Percentiles rank a stretch among this genome's conserved stretches.
Evolutionary conservation across 2,888 invertebrate species (phyloP).

Genomic region (Melanostoma scalare): DNA sequence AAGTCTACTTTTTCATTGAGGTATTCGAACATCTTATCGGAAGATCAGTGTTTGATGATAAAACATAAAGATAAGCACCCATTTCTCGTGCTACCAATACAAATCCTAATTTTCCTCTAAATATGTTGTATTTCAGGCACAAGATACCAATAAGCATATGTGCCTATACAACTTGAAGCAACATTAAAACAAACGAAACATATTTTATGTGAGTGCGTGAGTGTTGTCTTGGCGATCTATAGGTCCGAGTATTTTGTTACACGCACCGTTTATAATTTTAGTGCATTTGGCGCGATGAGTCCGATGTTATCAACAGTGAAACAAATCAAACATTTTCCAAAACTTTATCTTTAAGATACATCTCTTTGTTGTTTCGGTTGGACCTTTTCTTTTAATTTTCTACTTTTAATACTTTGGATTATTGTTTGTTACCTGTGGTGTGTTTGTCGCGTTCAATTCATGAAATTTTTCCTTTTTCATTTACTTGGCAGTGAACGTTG

Average conservation of each 20-base stretch:
- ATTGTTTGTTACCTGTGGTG: constrained; percentile 54
- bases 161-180: constrained; percentile 28
- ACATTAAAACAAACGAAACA: constrained; percentile 33
- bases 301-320: constrained; percentile 64
- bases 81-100: constrained; percentile 17
- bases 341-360: constrained; percentile 61
- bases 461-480: constrained; percentile 25
- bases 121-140: constrained; percentile 17
- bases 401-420: not conserved
- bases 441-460: constrained; percentile 58
- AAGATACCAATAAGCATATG: not conserved
- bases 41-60: constrained; percentile 21
- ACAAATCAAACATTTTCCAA: constrained; percentile 65
- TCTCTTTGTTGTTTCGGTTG: constrained; percentile 60
- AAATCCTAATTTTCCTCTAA: constrained; percentile 18
- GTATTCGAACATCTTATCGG: constrained; percentile 20
- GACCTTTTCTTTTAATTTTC: constrained; percentile 39
- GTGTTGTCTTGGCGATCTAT: constrained; percentile 30
- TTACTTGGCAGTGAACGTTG: constrained; percentile 44
- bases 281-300: constrained; percentile 64
- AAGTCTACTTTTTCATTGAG: constrained; percentile 3
- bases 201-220: constrained; percentile 37
- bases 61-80: constrained; percentile 4
- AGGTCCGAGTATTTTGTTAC: constrained; percentile 56
- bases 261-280: constrained; percentile 53